Base-by-base conservation (phyloP, 2,113 vertebrate genomes). In the Lepus americanus region DNA sequence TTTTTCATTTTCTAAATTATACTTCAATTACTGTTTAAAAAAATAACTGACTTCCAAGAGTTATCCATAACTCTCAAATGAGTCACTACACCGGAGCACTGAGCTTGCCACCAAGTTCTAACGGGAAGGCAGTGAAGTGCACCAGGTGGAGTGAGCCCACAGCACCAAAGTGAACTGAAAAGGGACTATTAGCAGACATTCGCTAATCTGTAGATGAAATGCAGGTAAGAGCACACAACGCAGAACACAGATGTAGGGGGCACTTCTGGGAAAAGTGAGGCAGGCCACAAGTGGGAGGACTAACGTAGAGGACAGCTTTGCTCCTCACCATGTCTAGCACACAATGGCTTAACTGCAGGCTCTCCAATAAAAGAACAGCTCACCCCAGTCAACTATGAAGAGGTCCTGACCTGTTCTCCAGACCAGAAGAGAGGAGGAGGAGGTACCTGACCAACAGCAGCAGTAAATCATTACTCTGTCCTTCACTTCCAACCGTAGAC, bases 11-110 rank as follows among this genome's bases (percentile, higher is more conserved):
- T 73, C 70, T 1, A 72, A 87, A 90, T 72, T 81, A 84, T 39
- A 86, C 25, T 87, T 89, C 69, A 92, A 79, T 84, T 84, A 84
- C 20, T 93, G 59, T 27, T 74, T 61, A 90, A 90, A 94, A 87
- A 64, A 59, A 59, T 39, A 76, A 89, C 44, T 49, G 14, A 69
- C 53, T 92, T 78, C 25, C 59, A 93, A 78, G 19, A 87, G 44
- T 19, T 59, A 59, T 19, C 17, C 14, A 1, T 16, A 19, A 59
- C 13, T 59, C 55, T 59, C 19, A 59, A 11, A 85, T 79, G 14
- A 2, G 17, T 77, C 78, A 72, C 87, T 90, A 78, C 55, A 59
- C 14, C 66, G 59, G 55, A 19, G 25, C 36, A 51, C 19, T 73
- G n/a, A n/a, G 36, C 77, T n/a, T 49, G 27, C 39, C 6, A 80